Percentiles rank a stretch among this genome's conserved stretches.
These are phyloP conservation scores for Tetanocera ferruginea DNA, from an alignment of 2,888 invertebrate genomes.

Conservation along the genomic window DNA sequence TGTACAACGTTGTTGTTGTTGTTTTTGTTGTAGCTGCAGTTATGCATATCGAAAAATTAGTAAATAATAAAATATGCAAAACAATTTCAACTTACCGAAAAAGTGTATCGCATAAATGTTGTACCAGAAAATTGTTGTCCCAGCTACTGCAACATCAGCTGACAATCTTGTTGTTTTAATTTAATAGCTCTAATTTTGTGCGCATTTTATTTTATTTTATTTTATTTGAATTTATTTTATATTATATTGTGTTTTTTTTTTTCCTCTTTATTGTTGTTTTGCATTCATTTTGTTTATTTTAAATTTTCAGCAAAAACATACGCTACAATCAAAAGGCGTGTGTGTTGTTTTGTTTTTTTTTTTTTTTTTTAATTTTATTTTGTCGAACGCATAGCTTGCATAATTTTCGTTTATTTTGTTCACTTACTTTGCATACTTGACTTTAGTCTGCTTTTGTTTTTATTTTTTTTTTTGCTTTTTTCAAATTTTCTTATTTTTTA, in stretches of 20 bases:
- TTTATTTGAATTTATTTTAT: not conserved
- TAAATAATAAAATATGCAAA: not conserved
- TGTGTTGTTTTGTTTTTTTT: not conserved
- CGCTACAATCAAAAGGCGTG: not conserved
- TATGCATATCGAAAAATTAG: not conserved
- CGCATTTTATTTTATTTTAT: not conserved
- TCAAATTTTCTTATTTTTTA: conserved; percentile 3
- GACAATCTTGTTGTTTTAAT: not conserved
- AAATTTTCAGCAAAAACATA: conserved; percentile 22
- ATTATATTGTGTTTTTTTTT: not conserved
- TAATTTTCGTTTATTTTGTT: conserved; percentile 2
- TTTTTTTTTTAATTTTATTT: not conserved
- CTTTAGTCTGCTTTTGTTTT: conserved; percentile 29
- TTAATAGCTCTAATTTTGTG: not conserved
- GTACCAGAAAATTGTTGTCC: not conserved
- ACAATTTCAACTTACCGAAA: not conserved
- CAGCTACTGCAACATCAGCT: not conserved
- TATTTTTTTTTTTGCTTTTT: conserved; percentile 3
- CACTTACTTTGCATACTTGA: not conserved
- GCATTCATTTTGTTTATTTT: not conserved
- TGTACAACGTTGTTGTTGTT: not conserved
- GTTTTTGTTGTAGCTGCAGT: conserved; percentile 3
- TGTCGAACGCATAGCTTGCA: not conserved
- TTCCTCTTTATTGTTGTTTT: conserved; percentile 23
- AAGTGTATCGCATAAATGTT: not conserved